A percentile compares a stretch with the other conserved stretches of the same genome.
Conservation (phyloP, 2,797 vertebrate species). For the Heterohyrax brucei region DNA sequence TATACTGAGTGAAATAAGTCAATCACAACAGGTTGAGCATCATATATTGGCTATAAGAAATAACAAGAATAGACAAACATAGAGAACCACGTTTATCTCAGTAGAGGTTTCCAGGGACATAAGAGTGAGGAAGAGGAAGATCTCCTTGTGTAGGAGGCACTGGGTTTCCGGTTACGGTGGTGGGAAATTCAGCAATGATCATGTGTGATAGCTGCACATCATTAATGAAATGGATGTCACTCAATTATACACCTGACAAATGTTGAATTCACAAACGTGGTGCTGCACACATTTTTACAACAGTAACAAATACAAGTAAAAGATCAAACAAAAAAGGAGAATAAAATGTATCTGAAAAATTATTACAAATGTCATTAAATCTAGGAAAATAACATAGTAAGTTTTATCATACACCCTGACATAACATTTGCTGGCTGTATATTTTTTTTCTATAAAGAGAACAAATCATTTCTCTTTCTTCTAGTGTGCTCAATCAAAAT, state of each 20-base stretch:
- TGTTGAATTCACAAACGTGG: neutral
- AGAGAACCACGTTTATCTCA: neutral
- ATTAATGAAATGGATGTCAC: neutral
- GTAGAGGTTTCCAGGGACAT: neutral
- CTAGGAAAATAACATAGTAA: neutral
- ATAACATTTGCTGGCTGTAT: neutral
- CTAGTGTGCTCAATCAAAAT: constrained; percentile 49
- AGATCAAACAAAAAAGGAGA: neutral
- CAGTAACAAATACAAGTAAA: neutral
- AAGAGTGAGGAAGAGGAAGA: neutral
- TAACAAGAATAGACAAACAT: neutral
- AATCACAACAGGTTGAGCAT: neutral
- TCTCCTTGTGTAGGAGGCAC: neutral
- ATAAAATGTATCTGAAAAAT: neutral
- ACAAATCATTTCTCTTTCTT: constrained; percentile 37
- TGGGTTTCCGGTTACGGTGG: neutral
- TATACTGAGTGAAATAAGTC: neutral
- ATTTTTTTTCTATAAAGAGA: constrained; percentile 53
- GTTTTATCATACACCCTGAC: constrained; percentile 18
- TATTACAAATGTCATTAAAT: constrained; percentile 46
- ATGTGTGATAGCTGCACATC: neutral
- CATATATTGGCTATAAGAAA: neutral
- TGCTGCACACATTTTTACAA: neutral
- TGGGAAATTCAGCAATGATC: neutral
- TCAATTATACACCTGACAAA: neutral